Conservation (phyloP, 2,797 vertebrate species). For the Brachyrhaphis roseni region DNA sequence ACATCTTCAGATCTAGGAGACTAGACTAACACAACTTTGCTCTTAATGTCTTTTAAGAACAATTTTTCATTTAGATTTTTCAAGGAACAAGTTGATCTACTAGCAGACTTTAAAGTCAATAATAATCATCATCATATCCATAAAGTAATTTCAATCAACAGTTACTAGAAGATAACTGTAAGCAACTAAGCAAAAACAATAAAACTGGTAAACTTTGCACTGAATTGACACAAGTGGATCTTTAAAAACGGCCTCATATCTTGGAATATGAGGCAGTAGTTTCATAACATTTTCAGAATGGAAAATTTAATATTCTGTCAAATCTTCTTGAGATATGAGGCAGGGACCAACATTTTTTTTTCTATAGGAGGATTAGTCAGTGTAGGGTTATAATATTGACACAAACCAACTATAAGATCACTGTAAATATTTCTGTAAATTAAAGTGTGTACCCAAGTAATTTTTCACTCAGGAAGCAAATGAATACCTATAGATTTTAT, state of each 20-base stretch:
- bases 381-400: neutral
- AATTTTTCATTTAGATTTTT: neutral
- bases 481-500: slow-evolving; percentile 51
- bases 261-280: no score
- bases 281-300: no score
- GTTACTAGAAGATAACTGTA: neutral
- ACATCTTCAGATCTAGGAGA: neutral
- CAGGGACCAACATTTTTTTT: neutral
- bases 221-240: neutral
- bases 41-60: neutral
- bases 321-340: no score
- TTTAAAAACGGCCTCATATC: neutral
- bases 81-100: neutral
- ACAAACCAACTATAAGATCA: neutral
- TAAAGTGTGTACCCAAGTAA: slow-evolving; percentile 22
- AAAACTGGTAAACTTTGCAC: neutral
- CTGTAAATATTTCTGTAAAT: neutral
- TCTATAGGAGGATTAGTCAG: neutral
- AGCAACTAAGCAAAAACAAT: neutral
- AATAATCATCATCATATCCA: neutral
- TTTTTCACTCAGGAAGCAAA: slow-evolving; percentile 36
- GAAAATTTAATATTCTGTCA: no score
- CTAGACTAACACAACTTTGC: neutral
- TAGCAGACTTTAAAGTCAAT: neutral
- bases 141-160: neutral